Evolutionary conservation across 2,113 vertebrate species (phyloP).

Genomic region (Dicerorhinus sumatrensis): DNA sequence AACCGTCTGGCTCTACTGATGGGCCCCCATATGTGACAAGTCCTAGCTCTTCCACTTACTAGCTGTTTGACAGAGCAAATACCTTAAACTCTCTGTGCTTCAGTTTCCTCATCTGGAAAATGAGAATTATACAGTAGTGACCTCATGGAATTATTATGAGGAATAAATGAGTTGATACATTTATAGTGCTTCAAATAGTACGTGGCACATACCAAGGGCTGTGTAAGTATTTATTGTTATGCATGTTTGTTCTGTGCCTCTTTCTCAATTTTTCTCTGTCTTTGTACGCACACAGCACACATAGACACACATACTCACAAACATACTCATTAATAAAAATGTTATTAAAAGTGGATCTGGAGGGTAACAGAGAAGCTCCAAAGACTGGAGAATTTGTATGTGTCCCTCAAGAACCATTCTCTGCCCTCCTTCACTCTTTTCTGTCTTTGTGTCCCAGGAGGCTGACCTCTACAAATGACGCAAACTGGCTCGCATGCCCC

Average conservation of each 20-base stretch:
- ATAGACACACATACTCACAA: neutral
- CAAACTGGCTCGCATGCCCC: neutral
- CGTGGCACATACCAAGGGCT: neutral
- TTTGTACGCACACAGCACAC: neutral
- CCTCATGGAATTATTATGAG: neutral
- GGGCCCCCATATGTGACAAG: neutral
- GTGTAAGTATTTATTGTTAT: neutral
- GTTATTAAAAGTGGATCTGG: neutral
- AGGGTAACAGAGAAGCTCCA: neutral
- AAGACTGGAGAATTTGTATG: neutral
- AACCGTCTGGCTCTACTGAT: neutral
- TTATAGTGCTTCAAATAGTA: neutral
- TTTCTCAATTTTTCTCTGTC: neutral
- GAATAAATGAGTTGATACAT: neutral
- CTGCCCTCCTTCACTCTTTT: neutral
- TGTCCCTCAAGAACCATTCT: neutral
- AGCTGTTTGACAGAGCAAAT: neutral
- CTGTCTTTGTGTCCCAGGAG: neutral
- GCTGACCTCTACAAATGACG: neutral
- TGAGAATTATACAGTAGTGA: neutral
- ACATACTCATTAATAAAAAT: neutral
- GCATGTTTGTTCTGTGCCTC: neutral
- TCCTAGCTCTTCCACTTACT: neutral
- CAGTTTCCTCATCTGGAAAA: neutral
- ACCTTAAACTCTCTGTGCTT: neutral